Evolutionary conservation across 1,140 invertebrate genomes (phyloP), one percentile per base, ranked within the genome.

Genomic region (Catajapyx aquilonaris): DNA sequence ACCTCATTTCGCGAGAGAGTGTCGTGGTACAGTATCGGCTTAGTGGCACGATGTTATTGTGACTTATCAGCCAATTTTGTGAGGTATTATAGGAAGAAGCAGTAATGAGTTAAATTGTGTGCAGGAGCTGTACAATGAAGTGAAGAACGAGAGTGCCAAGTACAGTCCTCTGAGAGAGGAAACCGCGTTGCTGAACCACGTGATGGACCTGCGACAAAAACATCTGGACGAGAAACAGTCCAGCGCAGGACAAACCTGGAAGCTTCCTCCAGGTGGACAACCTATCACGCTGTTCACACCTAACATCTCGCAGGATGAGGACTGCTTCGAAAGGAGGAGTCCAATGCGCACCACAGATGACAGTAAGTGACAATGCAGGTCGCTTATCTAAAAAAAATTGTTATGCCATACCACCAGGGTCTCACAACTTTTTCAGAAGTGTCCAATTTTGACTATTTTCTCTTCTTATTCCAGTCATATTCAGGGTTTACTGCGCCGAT

Each of bases 401-500:
- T 28, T n/a, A 28, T 28, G 25, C n/a, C n/a, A n/a, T n/a, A n/a
- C n/a, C n/a, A n/a, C n/a, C n/a, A n/a, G n/a, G n/a, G n/a, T n/a
- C n/a, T n/a, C n/a, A n/a, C n/a, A n/a, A n/a, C n/a, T n/a, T n/a
- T n/a, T n/a, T n/a, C n/a, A n/a, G n/a, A n/a, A n/a, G n/a, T n/a
- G n/a, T n/a, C n/a, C n/a, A n/a, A n/a, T n/a, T n/a, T n/a, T 15
- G 18, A 28, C 16, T 37, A 17, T 23, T n/a, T 37, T 32, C 4
- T 19, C 41, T 55, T 25, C 33, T 16, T 46, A 40, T 60, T 58
- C 19, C 53, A 86, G 81, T 79, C 35, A 81, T 85, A 45, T 81
- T 84, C 55, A 66, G 77, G 23, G 75, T 87, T 1, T 83, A 83
- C 50, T 81, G 80, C 57, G 76, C 79, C 15, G 81, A 87, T 52